These are phyloP conservation scores for Hyaena hyaena DNA, from an alignment of 2,113 vertebrate species.

Conservation along the genomic window DNA sequence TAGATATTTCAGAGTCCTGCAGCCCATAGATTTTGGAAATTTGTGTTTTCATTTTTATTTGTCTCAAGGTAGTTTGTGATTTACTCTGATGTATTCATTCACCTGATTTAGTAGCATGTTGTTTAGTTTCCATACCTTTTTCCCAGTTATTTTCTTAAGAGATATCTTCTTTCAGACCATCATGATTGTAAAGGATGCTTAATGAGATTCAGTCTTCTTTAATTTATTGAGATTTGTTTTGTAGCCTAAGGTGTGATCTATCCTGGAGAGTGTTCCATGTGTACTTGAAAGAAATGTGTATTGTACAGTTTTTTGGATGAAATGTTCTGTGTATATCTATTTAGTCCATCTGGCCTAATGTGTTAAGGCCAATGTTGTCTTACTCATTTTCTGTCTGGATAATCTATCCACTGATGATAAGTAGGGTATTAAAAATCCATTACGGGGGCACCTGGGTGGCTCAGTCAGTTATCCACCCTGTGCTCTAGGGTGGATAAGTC, in stretches of 20 bases:
- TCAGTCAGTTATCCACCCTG: background rate
- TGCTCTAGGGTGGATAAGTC: background rate
- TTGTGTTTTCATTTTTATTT: background rate
- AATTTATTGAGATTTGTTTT: background rate
- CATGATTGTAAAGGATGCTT: background rate
- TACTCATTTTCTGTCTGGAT: background rate
- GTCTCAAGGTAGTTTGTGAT: background rate
- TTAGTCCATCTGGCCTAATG: background rate
- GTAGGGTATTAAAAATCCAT: background rate
- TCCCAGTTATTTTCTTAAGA: background rate
- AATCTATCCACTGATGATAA: background rate
- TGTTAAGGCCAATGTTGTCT: background rate
- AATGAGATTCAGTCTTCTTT: background rate
- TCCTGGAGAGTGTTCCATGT: background rate
- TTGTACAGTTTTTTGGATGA: background rate
- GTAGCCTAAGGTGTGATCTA: background rate
- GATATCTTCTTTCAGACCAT: background rate
- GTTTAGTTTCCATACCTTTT: background rate
- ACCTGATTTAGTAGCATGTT: background rate
- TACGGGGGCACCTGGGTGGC: background rate
- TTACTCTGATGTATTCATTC: background rate
- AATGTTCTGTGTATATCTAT: background rate
- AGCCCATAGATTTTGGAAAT: background rate
- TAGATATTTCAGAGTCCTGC: background rate
- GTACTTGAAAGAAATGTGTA: background rate